Conservation (phyloP, 2,113 vertebrate genomes). For the Odontesthes bonariensis region DNA sequence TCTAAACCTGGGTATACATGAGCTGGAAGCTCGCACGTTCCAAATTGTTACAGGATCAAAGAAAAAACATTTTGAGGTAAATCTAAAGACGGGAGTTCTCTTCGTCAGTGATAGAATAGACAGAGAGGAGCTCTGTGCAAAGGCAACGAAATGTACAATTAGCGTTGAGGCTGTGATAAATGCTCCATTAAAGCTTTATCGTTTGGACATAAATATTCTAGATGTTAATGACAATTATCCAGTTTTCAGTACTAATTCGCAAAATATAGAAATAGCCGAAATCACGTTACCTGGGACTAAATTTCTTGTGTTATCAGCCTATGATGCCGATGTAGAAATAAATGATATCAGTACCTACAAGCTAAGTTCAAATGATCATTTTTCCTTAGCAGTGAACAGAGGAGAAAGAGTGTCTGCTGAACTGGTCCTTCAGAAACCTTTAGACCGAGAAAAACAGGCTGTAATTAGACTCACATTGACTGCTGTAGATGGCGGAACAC, state of each 20-base stretch:
- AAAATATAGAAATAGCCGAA: conserved; percentile 65
- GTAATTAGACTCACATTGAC: conserved; percentile 64
- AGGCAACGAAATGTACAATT: conserved; percentile 57
- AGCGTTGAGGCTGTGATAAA: conserved; percentile 76
- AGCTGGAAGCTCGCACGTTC: conserved; percentile 73
- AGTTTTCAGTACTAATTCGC: conserved; percentile 42
- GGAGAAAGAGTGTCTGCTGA: conserved; percentile 74
- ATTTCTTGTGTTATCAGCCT: conserved; percentile 69
- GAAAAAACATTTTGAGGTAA: conserved; percentile 75
- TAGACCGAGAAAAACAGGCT: conserved; percentile 76
- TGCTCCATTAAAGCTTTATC: conserved; percentile 73
- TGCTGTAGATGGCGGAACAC: conserved; percentile 77
- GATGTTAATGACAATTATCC: conserved; percentile 81
- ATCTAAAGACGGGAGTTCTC: conserved; percentile 75
- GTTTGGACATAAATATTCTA: conserved; percentile 53
- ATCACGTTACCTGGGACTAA: conserved; percentile 22
- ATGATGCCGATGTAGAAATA: conserved; percentile 72
- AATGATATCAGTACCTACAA: conserved; percentile 72
- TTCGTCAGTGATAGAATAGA: conserved; percentile 75
- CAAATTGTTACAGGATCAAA: conserved; percentile 65
- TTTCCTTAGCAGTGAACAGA: conserved; percentile 63
- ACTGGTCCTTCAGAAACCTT: conserved; percentile 73
- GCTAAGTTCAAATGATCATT: conserved; percentile 69
- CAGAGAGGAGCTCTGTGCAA: conserved; percentile 75
- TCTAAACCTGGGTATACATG: conserved; percentile 63